Conservation (phyloP, 2,797 vertebrate species). For the Pangasius mekongensis region DNA sequence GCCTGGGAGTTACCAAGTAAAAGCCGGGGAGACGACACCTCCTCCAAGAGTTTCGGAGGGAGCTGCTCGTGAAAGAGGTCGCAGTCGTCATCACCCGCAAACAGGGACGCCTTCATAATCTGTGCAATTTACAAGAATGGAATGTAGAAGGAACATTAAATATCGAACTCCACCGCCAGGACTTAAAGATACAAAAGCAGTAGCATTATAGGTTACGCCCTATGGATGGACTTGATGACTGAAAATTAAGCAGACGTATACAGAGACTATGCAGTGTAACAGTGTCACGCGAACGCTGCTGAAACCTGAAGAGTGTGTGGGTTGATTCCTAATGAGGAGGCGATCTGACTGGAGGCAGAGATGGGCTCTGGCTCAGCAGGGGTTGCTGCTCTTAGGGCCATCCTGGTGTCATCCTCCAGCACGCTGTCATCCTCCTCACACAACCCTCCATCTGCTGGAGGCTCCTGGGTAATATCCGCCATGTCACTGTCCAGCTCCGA, state of each 20-base stretch:
- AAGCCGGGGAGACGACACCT: conserved; percentile 79
- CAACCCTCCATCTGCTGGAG: conserved; percentile 66
- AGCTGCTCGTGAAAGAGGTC: conserved; percentile 76
- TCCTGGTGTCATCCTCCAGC: conserved; percentile 36
- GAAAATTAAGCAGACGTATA: neutral
- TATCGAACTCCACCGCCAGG: neutral
- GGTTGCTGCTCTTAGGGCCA: conserved; percentile 49
- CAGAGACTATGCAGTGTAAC: neutral
- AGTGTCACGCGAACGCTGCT: conserved; percentile 60
- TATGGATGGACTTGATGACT: neutral
- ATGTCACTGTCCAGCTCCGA: conserved; percentile 94
- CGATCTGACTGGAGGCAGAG: conserved; percentile 83
- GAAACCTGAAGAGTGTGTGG: conserved; percentile 88
- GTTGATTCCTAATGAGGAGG: conserved; percentile 87
- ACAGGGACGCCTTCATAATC: conserved; percentile 97
- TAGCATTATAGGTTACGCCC: neutral
- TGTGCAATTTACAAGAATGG: conserved; percentile 58
- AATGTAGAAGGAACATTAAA: neutral
- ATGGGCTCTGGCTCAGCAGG: conserved; percentile 75
- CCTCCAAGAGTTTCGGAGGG: conserved; percentile 70
- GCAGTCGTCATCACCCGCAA: conserved; percentile 86
- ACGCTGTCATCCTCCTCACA: conserved; percentile 65
- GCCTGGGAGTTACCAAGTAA: conserved; percentile 72
- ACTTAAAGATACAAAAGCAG: neutral
- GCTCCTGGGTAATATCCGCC: conserved; percentile 92